These are phyloP conservation scores for Trachelus tabidus DNA, from an alignment of 2,888 invertebrate genomes.

Conservation along the genomic window DNA sequence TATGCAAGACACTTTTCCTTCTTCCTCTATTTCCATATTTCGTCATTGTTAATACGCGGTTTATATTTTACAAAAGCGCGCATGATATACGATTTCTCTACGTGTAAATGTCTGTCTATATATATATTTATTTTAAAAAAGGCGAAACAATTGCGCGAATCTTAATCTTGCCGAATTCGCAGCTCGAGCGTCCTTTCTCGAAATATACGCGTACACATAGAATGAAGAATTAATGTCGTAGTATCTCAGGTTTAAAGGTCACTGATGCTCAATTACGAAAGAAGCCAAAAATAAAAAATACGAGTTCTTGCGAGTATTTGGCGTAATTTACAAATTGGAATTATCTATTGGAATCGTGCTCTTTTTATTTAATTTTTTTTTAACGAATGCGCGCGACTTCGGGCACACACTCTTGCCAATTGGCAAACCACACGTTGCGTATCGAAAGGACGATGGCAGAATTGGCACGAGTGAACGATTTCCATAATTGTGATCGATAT, in stretches of 20 bases:
- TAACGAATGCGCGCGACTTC: background rate
- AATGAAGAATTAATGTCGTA: background rate
- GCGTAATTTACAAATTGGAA: slow-evolving; percentile 10
- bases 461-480: background rate
- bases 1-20: slow-evolving; percentile 18
- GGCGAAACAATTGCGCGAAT: background rate
- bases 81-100: background rate
- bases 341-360: slow-evolving; percentile 12
- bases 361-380: background rate
- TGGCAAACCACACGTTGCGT: background rate
- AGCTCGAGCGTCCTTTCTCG: background rate
- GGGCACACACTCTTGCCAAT: background rate
- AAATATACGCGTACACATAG: background rate
- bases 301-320: background rate
- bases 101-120: background rate
- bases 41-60: slow-evolving; percentile 4
- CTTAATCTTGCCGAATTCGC: background rate
- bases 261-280: background rate
- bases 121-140: background rate
- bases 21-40: slow-evolving; percentile 3
- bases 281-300: background rate
- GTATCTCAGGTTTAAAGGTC: background rate
- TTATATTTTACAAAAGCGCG: slow-evolving; percentile 16
- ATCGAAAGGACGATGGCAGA: background rate
- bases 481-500: background rate